Evolutionary conservation across 2,888 invertebrate species (phyloP).

Genomic region (Mycalesis mineus): DNA sequence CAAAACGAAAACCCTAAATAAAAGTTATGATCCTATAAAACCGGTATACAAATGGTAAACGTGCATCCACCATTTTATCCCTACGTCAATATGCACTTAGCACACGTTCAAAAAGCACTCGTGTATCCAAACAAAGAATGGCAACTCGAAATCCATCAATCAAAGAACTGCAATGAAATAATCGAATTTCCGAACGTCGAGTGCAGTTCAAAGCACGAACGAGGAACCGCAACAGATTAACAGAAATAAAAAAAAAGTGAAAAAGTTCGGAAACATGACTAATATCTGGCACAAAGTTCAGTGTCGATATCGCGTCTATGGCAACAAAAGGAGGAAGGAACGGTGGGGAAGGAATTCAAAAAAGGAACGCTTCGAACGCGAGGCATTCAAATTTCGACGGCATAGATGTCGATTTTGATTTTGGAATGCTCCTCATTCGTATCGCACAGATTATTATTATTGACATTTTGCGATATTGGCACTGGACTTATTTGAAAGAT

Average conservation of each 20-base stretch:
- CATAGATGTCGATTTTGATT: constrained; percentile 41
- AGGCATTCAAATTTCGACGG: constrained; percentile 38
- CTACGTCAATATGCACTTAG: constrained; percentile 55
- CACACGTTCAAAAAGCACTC: constrained; percentile 54
- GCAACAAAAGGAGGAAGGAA: constrained; percentile 56
- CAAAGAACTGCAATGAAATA: constrained; percentile 73
- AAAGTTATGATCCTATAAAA: constrained; percentile 5
- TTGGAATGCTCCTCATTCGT: constrained; percentile 36
- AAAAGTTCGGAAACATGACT: constrained; percentile 53
- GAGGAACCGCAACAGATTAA: constrained; percentile 69
- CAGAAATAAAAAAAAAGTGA: constrained; percentile 39
- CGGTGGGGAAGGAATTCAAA: constrained; percentile 54
- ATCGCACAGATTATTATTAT: constrained; percentile 24
- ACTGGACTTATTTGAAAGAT: constrained; percentile 4
- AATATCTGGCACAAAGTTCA: constrained; percentile 70
- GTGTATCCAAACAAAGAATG: constrained; percentile 45
- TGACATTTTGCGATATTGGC: constrained; percentile 21
- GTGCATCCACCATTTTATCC: constrained; percentile 16
- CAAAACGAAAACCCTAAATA: constrained; percentile 4
- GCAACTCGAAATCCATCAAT: constrained; percentile 69
- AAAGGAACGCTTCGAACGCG: constrained; percentile 42
- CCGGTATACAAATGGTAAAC: constrained; percentile 8
- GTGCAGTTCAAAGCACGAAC: constrained; percentile 69
- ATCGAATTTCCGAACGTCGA: constrained; percentile 71
- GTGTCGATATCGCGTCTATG: constrained; percentile 60